phyloP scores from a whole-genome alignment of 30 jellyfish, hydroid and myxozoan species.

The Clytia hemisphaerica region DNA sequence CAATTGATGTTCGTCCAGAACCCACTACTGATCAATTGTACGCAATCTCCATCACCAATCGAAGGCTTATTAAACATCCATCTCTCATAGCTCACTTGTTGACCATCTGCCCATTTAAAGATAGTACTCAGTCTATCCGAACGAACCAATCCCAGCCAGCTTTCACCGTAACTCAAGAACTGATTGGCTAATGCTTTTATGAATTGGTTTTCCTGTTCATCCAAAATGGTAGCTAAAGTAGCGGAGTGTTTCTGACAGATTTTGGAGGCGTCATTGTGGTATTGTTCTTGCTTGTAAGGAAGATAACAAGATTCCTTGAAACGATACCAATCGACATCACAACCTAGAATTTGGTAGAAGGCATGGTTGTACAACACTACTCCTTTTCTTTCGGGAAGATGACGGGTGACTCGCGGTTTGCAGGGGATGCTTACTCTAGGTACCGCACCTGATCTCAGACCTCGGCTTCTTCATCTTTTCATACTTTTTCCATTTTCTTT shows the following conservation, averaged over 20 bases:
- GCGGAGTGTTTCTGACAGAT: neutral
- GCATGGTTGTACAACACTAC: too few species aligned
- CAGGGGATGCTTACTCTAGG: too few species aligned
- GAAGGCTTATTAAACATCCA: conserved; percentile 11
- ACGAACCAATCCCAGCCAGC: conserved; percentile 4
- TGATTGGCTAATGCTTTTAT: neutral
- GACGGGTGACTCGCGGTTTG: too few species aligned
- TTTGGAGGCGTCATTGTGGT: neutral
- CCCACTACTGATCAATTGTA: conserved; percentile 8
- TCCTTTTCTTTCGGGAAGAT: too few species aligned
- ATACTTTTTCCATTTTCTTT: too few species aligned
- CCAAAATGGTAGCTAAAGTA: neutral
- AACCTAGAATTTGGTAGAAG: too few species aligned
- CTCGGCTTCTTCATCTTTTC: too few species aligned
- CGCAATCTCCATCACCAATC: neutral
- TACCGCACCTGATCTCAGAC: too few species aligned
- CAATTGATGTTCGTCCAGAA: conserved; percentile 1
- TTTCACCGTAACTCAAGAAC: neutral
- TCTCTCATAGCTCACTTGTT: neutral
- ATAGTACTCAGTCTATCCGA: neutral
- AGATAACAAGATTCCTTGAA: neutral
- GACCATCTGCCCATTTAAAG: neutral
- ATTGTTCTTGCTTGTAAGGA: neutral
- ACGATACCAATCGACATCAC: neutral
- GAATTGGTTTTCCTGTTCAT: conserved; percentile 5